Conservation (phyloP, 2,797 vertebrate species). For the Harpagifer antarcticus region DNA sequence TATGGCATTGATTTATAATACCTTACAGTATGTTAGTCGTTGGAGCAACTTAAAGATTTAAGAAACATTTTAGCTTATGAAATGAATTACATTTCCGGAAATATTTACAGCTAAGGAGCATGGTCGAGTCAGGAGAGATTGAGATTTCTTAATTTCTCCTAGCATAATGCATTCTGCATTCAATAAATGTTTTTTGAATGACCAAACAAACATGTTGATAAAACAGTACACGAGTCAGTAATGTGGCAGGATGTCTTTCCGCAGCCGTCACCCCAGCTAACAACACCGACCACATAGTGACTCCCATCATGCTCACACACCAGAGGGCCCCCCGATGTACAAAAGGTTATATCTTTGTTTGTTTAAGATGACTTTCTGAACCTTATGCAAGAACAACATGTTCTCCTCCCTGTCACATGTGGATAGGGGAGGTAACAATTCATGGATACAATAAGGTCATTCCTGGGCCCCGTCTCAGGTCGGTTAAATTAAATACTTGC, state of each 20-base stretch:
- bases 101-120: neutral
- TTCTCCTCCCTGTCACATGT: too few relatives aligned
- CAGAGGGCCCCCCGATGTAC: constrained; percentile 91
- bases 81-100: neutral
- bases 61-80: too few relatives aligned
- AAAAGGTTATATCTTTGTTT: accelerated
- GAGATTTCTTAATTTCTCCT: neutral
- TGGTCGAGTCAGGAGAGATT: too few relatives aligned
- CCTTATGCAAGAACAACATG: too few relatives aligned
- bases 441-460: too few relatives aligned
- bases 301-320: constrained; percentile 83
- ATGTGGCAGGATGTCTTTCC: neutral
- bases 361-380: neutral
- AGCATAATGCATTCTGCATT: neutral
- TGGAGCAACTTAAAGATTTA: too few relatives aligned
- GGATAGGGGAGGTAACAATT: too few relatives aligned
- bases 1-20: too few relatives aligned
- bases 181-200: neutral
- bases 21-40: too few relatives aligned
- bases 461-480: too few relatives aligned
- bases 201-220: neutral
- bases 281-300: constrained; percentile 86
- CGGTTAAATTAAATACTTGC: too few relatives aligned
- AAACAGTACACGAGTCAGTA: neutral
- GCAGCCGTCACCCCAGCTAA: constrained; percentile 91